These are phyloP conservation scores for Myopa tessellatipennis DNA, from an alignment of 2,888 invertebrate species.

Conservation along the genomic window DNA sequence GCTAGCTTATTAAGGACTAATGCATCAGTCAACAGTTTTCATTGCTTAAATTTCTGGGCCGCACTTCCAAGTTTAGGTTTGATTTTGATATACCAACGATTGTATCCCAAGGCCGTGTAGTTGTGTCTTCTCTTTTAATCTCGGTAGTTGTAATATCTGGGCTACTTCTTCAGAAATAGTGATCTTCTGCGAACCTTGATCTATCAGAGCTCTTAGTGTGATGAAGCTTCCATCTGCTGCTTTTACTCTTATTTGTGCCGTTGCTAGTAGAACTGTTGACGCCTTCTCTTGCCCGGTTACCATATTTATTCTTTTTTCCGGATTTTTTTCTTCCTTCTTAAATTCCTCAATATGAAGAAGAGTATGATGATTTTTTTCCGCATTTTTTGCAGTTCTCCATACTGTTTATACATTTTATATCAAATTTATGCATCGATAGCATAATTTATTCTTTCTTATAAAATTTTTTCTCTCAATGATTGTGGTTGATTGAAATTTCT, in stretches of 20 bases:
- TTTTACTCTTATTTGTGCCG: conserved; percentile 3
- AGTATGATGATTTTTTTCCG: background rate
- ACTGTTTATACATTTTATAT: too few species aligned
- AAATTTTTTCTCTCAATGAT: background rate
- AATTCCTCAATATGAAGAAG: background rate
- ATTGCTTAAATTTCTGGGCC: background rate
- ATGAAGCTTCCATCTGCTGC: background rate
- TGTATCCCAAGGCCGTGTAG: background rate
- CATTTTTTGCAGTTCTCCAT: background rate
- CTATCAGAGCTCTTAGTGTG: background rate
- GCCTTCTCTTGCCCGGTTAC: background rate
- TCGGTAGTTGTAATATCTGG: background rate
- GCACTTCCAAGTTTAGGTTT: background rate
- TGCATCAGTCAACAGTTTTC: background rate
- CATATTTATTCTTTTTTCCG: background rate
- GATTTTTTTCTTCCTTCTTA: background rate
- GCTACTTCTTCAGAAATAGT: background rate
- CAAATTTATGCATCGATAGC: background rate
- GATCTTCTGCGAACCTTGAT: background rate
- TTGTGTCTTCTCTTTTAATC: background rate
- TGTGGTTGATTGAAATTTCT: too few species aligned
- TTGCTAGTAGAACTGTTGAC: background rate
- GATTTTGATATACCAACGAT: conserved; percentile 1
- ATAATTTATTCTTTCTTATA: background rate
- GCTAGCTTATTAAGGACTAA: background rate